Percentiles rank a stretch among this genome's conserved stretches.
phyloP scores from a whole-genome alignment of 2,888 invertebrate species.

The Nysson spinosus region DNA sequence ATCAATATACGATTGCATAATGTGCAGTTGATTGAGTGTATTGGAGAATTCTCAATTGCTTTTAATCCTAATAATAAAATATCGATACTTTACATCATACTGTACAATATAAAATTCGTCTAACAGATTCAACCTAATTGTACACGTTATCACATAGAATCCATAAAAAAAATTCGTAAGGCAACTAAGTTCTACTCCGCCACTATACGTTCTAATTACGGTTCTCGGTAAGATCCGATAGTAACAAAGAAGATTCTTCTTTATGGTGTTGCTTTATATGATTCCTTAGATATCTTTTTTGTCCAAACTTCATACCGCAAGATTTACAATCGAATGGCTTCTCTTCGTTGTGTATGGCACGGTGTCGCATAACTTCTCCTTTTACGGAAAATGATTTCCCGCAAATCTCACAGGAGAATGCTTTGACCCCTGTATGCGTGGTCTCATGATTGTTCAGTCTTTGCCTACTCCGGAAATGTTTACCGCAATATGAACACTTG shows the following conservation, averaged over 20 bases:
- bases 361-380: slow-evolving; percentile 79
- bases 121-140: slow-evolving; percentile 48
- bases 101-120: slow-evolving; percentile 21
- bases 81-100: not conserved
- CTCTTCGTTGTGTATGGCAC: slow-evolving; percentile 77
- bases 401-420: slow-evolving; percentile 78
- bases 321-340: slow-evolving; percentile 76
- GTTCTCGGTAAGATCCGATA: slow-evolving; percentile 37
- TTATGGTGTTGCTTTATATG: slow-evolving; percentile 69
- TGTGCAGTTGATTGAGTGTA: not conserved
- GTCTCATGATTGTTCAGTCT: slow-evolving; percentile 76
- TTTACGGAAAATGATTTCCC: slow-evolving; percentile 78
- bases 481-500: slow-evolving; percentile 76
- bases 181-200: not conserved
- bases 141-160: slow-evolving; percentile 11
- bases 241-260: slow-evolving; percentile 32
- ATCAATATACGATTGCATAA: not conserved
- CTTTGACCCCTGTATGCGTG: slow-evolving; percentile 76
- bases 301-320: slow-evolving; percentile 79
- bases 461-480: slow-evolving; percentile 77
- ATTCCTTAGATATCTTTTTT: slow-evolving; percentile 79
- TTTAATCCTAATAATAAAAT: too few species aligned
- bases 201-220: slow-evolving; percentile 18
- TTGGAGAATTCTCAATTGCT: too few species aligned
- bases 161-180: slow-evolving; percentile 14